These are phyloP conservation scores for Hestina assimilis DNA, from an alignment of 1,140 invertebrate genomes.

Conservation along the genomic window DNA sequence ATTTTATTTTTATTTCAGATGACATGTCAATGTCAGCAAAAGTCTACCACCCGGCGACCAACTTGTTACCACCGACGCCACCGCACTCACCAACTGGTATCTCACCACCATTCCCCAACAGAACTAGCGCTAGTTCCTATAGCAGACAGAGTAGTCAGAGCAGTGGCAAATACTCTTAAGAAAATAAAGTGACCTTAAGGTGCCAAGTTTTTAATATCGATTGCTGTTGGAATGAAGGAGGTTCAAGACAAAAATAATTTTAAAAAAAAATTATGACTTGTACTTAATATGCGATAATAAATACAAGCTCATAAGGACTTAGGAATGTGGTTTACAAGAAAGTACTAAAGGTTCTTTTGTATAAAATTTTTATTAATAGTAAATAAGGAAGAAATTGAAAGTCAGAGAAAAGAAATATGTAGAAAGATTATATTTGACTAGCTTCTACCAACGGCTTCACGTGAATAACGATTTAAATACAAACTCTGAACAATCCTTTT, in stretches of 20 bases:
- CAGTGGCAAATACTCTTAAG: conserved; percentile 39
- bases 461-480: too few species aligned
- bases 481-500: too few species aligned
- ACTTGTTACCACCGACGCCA: conserved; percentile 56
- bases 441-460: too few species aligned
- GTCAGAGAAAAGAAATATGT: too few species aligned
- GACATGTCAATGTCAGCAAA: conserved; percentile 57
- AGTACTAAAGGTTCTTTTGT: too few species aligned
- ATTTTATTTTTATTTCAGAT: conserved; percentile 50
- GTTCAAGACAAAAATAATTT: neutral
- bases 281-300: too few species aligned
- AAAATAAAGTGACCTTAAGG: neutral
- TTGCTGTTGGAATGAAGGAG: too few species aligned
- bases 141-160: conserved; percentile 53
- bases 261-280: neutral
- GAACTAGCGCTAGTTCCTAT: conserved; percentile 30
- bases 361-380: too few species aligned
- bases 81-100: conserved; percentile 51
- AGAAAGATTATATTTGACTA: too few species aligned
- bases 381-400: too few species aligned
- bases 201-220: neutral
- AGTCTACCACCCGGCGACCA: conserved; percentile 66
- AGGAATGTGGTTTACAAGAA: too few species aligned
- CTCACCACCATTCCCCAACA: conserved; percentile 31
- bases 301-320: too few species aligned